A percentile compares a stretch with the other conserved stretches of the same genome.
phyloP scores from a whole-genome alignment of 2,888 invertebrate genomes.

The Endotricha flammealis region DNA sequence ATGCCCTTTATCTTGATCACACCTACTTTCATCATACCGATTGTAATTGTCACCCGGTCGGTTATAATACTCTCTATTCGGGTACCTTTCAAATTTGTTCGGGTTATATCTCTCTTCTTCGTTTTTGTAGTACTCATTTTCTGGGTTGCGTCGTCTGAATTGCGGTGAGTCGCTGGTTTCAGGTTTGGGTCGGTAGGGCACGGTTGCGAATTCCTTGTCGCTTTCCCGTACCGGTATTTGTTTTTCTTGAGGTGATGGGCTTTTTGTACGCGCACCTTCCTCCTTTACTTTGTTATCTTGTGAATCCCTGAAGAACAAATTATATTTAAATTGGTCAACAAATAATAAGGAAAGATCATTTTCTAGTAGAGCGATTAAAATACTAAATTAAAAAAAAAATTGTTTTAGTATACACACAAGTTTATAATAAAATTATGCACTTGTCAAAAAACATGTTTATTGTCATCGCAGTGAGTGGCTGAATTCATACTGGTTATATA shows the following conservation, averaged over 20 bases:
- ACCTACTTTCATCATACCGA: conserved; percentile 15
- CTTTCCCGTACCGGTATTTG: conserved; percentile 52
- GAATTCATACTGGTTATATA: no score
- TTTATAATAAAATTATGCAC: no score
- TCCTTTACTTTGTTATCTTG: conserved; percentile 36
- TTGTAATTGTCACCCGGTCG: conserved; percentile 18
- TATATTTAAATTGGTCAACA: no score
- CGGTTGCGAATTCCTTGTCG: conserved; percentile 29
- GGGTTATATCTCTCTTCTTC: conserved; percentile 25
- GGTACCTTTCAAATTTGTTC: conserved; percentile 35
- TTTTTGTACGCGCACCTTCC: conserved; percentile 43
- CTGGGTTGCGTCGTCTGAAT: conserved; percentile 18
- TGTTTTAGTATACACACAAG: no score
- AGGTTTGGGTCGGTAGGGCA: conserved; percentile 22
- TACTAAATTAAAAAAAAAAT: no score
- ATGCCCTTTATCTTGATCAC: conserved; percentile 12
- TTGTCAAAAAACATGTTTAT: no score
- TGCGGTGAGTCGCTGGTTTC: conserved; percentile 27
- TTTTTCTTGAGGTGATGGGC: conserved; percentile 40
- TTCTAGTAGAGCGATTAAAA: not conserved
- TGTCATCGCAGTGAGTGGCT: no score
- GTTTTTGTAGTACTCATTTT: conserved; percentile 27
- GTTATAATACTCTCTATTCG: conserved; percentile 22
- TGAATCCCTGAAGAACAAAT: conserved; percentile 43
- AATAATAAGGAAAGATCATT: no score